A percentile compares a stretch with the other conserved stretches of the same genome.
phyloP scores from a whole-genome alignment of 1,140 invertebrate genomes.

The Batillaria attramentaria region DNA sequence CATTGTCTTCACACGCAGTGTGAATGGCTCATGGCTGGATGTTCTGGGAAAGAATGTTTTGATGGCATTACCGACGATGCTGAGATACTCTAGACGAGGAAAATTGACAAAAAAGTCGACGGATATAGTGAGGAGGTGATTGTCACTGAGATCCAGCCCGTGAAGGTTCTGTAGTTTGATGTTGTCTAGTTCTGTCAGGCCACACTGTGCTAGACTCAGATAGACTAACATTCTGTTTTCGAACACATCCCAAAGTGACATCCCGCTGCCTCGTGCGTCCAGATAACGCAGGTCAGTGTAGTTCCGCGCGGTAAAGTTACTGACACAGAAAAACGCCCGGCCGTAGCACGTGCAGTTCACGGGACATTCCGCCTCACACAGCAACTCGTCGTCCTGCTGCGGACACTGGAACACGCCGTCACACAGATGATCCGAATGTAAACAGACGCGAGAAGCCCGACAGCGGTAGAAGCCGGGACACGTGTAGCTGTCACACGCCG shows the following conservation, averaged over 20 bases:
- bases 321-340: background rate
- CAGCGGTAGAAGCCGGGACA: constrained; percentile 33
- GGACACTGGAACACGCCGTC: constrained; percentile 28
- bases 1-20: background rate
- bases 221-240: background rate
- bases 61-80: background rate
- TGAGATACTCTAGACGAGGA: background rate
- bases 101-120: background rate
- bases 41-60: background rate
- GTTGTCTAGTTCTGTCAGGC: background rate
- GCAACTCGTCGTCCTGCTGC: constrained; percentile 14
- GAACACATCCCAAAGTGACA: background rate
- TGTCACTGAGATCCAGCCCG: background rate
- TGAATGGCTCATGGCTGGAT: background rate
- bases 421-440: constrained; percentile 23
- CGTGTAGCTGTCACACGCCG: background rate
- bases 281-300: background rate
- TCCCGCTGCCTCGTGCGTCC: background rate
- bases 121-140: background rate
- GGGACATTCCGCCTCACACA: constrained; percentile 15
- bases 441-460: constrained; percentile 3
- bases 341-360: constrained; percentile 13
- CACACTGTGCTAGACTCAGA: background rate
- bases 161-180: background rate
- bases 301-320: background rate